Conservation (phyloP, 1,140 invertebrate species). For the Thrips palmi region DNA sequence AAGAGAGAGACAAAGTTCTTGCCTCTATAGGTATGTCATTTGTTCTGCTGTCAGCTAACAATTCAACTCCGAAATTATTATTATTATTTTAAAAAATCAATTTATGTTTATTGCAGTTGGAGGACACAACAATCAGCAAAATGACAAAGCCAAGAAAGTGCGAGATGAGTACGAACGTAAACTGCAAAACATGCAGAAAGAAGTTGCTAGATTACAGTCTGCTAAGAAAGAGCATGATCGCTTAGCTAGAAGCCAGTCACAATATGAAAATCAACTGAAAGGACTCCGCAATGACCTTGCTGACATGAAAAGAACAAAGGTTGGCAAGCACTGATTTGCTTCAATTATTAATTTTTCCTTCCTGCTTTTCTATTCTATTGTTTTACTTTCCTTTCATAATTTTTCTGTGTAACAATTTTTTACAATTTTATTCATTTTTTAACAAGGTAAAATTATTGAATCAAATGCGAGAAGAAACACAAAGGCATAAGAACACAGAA, state of each 20-base stretch:
- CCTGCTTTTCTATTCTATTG: conserved; percentile 2
- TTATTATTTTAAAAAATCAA: neutral
- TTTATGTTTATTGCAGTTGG: conserved; percentile 4
- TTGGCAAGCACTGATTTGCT: conserved; percentile 19
- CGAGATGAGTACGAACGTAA: conserved; percentile 83
- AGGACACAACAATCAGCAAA: conserved; percentile 25
- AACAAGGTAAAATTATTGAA: conserved; percentile 74
- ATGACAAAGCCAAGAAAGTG: conserved; percentile 68
- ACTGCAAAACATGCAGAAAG: conserved; percentile 62
- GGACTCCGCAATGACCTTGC: conserved; percentile 60
- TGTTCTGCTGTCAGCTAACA: neutral
- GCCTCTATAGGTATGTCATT: conserved; percentile 33
- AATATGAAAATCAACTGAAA: conserved; percentile 64
- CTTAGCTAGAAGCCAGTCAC: conserved; percentile 61
- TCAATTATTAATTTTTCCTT: neutral
- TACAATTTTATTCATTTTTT: conserved; percentile 12
- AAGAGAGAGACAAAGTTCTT: conserved; percentile 86
- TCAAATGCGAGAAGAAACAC: conserved; percentile 82
- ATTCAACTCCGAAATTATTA: neutral
- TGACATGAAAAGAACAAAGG: conserved; percentile 76
- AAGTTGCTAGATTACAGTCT: conserved; percentile 70
- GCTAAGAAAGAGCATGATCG: conserved; percentile 80
- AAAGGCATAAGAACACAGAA: conserved; percentile 62
- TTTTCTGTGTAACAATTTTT: conserved; percentile 2
- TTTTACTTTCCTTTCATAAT: conserved; percentile 1